A percentile compares a stretch with the other conserved stretches of the same genome.
Evolutionary conservation across 2,797 vertebrate species (phyloP).

Genomic region (Eutrigla gurnardus): DNA sequence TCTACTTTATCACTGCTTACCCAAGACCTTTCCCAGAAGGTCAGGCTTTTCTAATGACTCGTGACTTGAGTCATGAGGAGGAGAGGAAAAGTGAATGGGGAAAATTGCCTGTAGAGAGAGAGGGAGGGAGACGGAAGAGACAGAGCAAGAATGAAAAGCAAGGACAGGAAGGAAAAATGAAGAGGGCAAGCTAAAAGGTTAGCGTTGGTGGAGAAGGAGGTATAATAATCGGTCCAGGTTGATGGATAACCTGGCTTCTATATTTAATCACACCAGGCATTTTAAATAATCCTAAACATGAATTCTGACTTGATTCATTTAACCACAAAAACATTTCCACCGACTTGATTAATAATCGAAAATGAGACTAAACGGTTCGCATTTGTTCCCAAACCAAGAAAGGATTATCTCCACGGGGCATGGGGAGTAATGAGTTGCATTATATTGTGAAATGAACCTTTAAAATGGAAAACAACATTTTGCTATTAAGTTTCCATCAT

Average conservation of each 20-base stretch:
- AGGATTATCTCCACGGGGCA: background rate
- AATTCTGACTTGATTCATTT: slow-evolving; percentile 3
- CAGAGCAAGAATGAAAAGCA: slow-evolving; percentile 64
- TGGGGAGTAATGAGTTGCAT: slow-evolving; percentile 26
- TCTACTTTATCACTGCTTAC: slow-evolving; percentile 84
- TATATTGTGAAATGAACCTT: slow-evolving; percentile 36
- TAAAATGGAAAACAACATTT: slow-evolving; percentile 12
- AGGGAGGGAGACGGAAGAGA: slow-evolving; percentile 61
- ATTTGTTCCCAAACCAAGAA: background rate
- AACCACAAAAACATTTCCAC: background rate
- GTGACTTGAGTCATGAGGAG: slow-evolving; percentile 82
- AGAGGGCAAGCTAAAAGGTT: slow-evolving; percentile 52
- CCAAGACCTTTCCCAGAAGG: slow-evolving; percentile 84
- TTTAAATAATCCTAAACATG: slow-evolving; percentile 20
- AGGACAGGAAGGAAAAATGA: slow-evolving; percentile 48
- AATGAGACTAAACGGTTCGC: background rate
- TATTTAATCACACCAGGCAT: slow-evolving; percentile 23
- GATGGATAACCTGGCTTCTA: slow-evolving; percentile 15
- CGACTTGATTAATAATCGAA: background rate
- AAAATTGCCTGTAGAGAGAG: slow-evolving; percentile 70
- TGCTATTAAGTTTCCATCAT: slow-evolving; percentile 7
- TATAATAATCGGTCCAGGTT: slow-evolving; percentile 38
- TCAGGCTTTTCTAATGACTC: slow-evolving; percentile 85
- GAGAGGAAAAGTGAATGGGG: slow-evolving; percentile 66
- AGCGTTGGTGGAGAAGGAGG: slow-evolving; percentile 35